Evolutionary conservation across 2,888 invertebrate genomes (phyloP), one percentile per base, ranked within the genome.

Genomic region (Agriopis leucophaearia): DNA sequence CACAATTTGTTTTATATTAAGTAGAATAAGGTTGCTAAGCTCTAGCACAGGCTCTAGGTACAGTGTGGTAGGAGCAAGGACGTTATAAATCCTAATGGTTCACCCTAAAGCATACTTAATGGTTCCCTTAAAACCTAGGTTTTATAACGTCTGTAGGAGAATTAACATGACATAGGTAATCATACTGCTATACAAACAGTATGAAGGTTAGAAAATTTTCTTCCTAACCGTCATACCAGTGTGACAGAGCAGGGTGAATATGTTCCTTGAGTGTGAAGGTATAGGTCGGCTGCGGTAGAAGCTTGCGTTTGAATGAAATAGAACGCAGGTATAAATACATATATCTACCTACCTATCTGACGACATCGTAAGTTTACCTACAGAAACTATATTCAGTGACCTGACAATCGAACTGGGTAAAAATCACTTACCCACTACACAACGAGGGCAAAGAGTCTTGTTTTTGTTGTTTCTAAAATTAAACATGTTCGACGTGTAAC

Each of bases 401-500:
- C 55, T 44, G 55, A 55, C n/a, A 47, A 47, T 35, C 7, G 15
- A 10, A 47, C 57, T 47, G 47, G 57, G 58, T 59, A 50, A 50
- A 59, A 50, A 50, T 59, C 47, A 48, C 16, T 58, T 48, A 58
- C 48, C 38, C 42, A 59, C 59, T 59, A 40, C 18, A 18, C 48
- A 59, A 50, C 38, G 60, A 66, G 58, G 60, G 57, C 62, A 58
- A 57, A 38, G 58, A 38, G 56, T 57, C 50, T 57, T 60, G 59
- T 67, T 69, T 70, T 74, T 73, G 64, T 72, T 69, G 54, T 72
- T 69, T 72, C 69, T 64, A 57, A 66, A 73, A 70, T 69, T 60
- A 69, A 73, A 67, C 70, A 67, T 72, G 70, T 69, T 73, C 70
- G 52, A 72, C 64, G 51, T 45, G 65, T 73, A 74, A 72, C 73